These are phyloP conservation scores for Megalonaias nervosa DNA, from an alignment of 1,140 invertebrate species.

Conservation along the genomic window DNA sequence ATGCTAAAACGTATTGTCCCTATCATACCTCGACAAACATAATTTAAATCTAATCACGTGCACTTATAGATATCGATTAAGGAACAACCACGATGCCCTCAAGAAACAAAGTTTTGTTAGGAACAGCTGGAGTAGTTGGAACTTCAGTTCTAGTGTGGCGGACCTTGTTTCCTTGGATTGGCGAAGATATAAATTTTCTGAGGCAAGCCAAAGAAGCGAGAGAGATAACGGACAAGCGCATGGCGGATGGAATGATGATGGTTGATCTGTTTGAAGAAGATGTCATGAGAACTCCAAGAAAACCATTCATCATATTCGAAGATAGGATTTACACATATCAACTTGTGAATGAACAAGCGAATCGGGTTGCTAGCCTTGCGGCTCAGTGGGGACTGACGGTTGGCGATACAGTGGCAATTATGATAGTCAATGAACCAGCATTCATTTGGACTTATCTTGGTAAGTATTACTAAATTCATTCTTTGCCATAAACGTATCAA, in stretches of 20 bases:
- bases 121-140: conserved; percentile 28
- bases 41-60: no score
- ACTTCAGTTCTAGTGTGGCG: conserved; percentile 37
- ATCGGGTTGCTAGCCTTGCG: conserved; percentile 54
- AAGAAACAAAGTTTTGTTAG: conserved; percentile 28
- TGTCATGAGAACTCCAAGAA: conserved; percentile 40
- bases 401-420: conserved; percentile 55
- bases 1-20: no score
- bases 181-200: conserved; percentile 40
- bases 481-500: no score
- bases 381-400: conserved; percentile 35
- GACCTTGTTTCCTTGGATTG: no score
- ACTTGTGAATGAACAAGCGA: conserved; percentile 56
- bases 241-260: conserved; percentile 28
- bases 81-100: conserved; percentile 28
- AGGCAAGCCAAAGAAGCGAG: conserved; percentile 19
- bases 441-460: conserved; percentile 65
- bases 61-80: no score
- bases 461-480: no score
- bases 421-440: conserved; percentile 59
- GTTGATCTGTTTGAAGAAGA: conserved; percentile 59
- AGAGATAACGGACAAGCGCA: conserved; percentile 5
- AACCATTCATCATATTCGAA: no score
- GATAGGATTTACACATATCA: conserved; percentile 51
- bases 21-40: no score